Conservation (phyloP, 2,797 vertebrate species). For the Staurois parvus region DNA sequence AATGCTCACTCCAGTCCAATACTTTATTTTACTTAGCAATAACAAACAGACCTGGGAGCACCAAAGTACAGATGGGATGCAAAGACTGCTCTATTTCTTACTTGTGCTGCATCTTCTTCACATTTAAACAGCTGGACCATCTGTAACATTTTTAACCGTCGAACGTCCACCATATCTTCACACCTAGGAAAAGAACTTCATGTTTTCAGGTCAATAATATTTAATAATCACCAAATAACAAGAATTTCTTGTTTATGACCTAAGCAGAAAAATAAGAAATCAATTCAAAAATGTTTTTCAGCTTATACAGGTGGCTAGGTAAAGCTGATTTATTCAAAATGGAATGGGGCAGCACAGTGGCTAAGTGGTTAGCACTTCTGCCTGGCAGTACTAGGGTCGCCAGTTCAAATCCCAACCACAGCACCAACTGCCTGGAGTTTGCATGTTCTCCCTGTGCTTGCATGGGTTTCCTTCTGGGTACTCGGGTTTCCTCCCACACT, state of each 20-base stretch:
- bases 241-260: not conserved
- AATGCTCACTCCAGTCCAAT: not conserved
- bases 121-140: constrained; percentile 99
- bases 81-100: constrained; percentile 65
- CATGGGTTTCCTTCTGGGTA: no score
- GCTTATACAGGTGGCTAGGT: no score
- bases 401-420: no score
- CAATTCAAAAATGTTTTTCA: no score
- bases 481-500: no score
- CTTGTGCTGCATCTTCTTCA: constrained; percentile 97
- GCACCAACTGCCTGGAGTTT: no score
- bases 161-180: constrained; percentile 98
- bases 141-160: constrained; percentile 97
- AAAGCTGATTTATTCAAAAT: no score
- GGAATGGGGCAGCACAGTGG: no score
- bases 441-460: no score
- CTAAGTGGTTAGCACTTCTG: no score
- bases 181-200: constrained; percentile 77
- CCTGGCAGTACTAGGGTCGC: no score
- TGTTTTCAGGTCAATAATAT: not conserved
- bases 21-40: not conserved
- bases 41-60: not conserved
- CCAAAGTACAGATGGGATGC: not conserved
- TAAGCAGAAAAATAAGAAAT: not conserved
- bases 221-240: not conserved